Evolutionary conservation across 35 echinoderm and acorn worm genomes (phyloP), one percentile per base, ranked within the genome.

Genomic region (Heliocidaris erythrogramma): DNA sequence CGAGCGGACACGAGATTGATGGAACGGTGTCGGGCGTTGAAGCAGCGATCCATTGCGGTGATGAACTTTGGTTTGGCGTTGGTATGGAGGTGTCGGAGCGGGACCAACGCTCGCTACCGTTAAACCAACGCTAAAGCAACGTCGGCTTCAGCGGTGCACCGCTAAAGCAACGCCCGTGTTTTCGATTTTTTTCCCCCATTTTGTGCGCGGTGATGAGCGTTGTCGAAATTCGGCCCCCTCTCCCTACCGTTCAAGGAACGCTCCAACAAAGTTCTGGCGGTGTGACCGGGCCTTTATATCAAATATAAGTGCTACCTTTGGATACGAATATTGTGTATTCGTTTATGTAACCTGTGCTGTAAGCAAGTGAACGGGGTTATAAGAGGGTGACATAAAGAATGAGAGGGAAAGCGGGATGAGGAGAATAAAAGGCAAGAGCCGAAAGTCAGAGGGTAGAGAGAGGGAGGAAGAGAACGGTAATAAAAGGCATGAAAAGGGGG

Each of bases 211-310:
- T 86, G 10, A 86, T 9, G 86, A 88, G 86, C 86, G 86, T 88
- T 88, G 86, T 88, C 86, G 86, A 88, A 88, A 88, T 88, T 88
- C 86, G 86, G 86, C 86, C 86, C 86, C 30, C 86, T 88, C 31
- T 88, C 86, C 86, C 86, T 88, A 88, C 86, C 86, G 86, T 88
- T 88, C 86, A 88, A 88, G 86, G 86, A 88, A 88, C 86, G 86
- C 86, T 88, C 86, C 86, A 88, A 35, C 86, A 78, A 94, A 85
- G 50, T 60, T 60, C 59, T 21, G 35, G 53, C 49, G 48, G 49
- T 56, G 53, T 18, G 48, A 93, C 53, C 91, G 31, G 31, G 90
- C 35, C 35, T 42, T 42, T n/a, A n/a, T n/a, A n/a, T n/a, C n/a
- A n/a, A n/a, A n/a, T n/a, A n/a, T n/a, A n/a, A n/a, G n/a, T n/a